Conservation (phyloP, 2,888 invertebrate species). For the Pilophorus perplexus region DNA sequence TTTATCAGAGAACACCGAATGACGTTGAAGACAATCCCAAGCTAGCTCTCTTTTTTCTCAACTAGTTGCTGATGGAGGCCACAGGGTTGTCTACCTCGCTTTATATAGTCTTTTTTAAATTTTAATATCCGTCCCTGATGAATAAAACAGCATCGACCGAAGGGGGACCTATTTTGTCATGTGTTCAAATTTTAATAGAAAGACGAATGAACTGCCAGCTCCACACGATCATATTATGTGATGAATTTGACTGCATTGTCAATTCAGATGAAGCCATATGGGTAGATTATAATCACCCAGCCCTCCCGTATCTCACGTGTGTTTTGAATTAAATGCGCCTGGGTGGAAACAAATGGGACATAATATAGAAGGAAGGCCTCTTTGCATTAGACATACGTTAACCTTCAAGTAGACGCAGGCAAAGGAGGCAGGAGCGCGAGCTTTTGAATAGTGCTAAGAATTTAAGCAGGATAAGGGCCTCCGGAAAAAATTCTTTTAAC, state of each 20-base stretch:
- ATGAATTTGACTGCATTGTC: constrained; percentile 1
- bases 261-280: constrained; percentile 16
- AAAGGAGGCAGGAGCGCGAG: too few species aligned
- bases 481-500: too few species aligned
- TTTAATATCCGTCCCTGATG: constrained; percentile 20
- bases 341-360: neutral
- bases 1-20: too few species aligned
- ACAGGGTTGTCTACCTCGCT: neutral
- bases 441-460: too few species aligned
- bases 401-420: too few species aligned
- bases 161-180: constrained; percentile 10
- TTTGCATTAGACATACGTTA: too few species aligned
- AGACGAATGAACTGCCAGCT: constrained; percentile 7
- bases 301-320: neutral
- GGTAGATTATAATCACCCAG: neutral
- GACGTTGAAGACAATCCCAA: too few species aligned
- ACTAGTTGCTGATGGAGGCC: too few species aligned
- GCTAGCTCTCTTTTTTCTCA: too few species aligned
- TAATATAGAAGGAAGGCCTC: neutral
- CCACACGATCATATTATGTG: constrained; percentile 8
- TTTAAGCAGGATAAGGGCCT: too few species aligned
- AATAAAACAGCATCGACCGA: constrained; percentile 13
- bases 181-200: constrained; percentile 19
- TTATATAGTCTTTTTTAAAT: constrained; percentile 20
- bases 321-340: neutral